Base-by-base conservation (phyloP, 2,113 vertebrate species). In the Hippocampus guttulatus region DNA sequence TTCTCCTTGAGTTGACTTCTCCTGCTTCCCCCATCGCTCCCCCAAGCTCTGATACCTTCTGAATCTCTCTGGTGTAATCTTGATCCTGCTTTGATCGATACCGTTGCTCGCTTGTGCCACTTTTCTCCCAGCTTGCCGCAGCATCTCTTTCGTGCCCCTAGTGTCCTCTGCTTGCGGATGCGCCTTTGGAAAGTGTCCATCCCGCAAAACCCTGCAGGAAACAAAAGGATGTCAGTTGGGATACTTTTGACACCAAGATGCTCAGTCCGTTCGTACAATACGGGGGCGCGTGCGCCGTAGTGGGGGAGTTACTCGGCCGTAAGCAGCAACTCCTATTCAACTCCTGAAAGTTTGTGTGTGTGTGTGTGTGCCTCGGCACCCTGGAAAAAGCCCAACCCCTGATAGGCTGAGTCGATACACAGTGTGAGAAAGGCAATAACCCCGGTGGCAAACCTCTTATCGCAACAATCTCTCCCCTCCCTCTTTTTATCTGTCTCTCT, bases 351-450 rank as follows among this genome's bases (percentile, higher is more conserved):
- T 64, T 40, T 68, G 49, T n/a, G 63, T 64, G 69, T 38, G 65
- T 72, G 30, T 41, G 41, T 27, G 25, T 27, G 25, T 27, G 25
- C 75, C 69, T 68, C 63, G 12, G 71, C 57, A 12, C 64, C 80
- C 74, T 69, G 65, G 70, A 69, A 72, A 71, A 65, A 69, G 25
- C 64, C 57, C 55, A 10, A 71, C 67, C 68, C 71, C 81, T 27
- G 11, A 77, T 72, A 64, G 73, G 71, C 16, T 6, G 68, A 81
- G 83, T 89, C 87, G 73, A 87, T 90, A 86, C 83, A 38, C 84
- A 80, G 82, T 73, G 69, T 81, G 86, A 85, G 62, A 88, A 85
- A 87, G 66, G 75, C 81, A 87, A 85, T 82, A 89, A 81, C 82
- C 86, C 83, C 79, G 47, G 69, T 84, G 83, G 77, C 80, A 85